Evolutionary conservation across 1,140 invertebrate species (phyloP).

Genomic region (Drosophila orosa): DNA sequence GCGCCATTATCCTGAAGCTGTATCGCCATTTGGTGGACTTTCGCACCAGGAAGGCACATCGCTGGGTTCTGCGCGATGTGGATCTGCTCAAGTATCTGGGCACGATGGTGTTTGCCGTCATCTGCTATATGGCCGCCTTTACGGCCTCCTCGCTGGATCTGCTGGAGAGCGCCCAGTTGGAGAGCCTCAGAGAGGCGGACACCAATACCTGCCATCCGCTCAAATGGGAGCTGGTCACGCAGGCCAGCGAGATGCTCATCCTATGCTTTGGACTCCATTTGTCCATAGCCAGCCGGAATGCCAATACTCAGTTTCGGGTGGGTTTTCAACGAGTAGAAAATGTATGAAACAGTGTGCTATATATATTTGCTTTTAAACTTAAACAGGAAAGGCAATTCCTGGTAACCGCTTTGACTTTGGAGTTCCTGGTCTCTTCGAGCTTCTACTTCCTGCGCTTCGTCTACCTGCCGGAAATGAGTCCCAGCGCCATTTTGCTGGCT

Average conservation of each 20-base stretch:
- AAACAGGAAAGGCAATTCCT: constrained; percentile 91
- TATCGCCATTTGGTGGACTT: constrained; percentile 93
- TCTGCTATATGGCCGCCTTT: constrained; percentile 94
- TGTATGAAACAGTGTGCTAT: too few relatives aligned
- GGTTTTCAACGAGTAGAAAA: too few relatives aligned
- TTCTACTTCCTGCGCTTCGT: constrained; percentile 89
- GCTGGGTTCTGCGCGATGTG: constrained; percentile 93
- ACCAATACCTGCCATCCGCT: constrained; percentile 90
- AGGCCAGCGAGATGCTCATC: constrained; percentile 93
- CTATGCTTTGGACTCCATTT: constrained; percentile 93
- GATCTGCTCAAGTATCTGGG: constrained; percentile 92
- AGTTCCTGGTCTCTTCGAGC: constrained; percentile 89
- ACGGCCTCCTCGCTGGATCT: constrained; percentile 89
- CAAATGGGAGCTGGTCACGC: constrained; percentile 96
- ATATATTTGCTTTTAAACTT: neutral
- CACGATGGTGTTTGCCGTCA: constrained; percentile 90
- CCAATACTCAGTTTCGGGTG: constrained; percentile 91
- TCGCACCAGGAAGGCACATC: constrained; percentile 94
- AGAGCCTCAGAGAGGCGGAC: constrained; percentile 84
- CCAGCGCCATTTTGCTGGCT: constrained; percentile 88
- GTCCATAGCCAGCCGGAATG: constrained; percentile 92
- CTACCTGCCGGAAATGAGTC: constrained; percentile 87
- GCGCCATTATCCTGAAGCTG: constrained; percentile 94
- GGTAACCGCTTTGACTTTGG: constrained; percentile 90
- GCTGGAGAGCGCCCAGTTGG: constrained; percentile 84